Evolutionary conservation across 2,113 vertebrate species (phyloP).

Genomic region (Tetraodon nigroviridis): DNA sequence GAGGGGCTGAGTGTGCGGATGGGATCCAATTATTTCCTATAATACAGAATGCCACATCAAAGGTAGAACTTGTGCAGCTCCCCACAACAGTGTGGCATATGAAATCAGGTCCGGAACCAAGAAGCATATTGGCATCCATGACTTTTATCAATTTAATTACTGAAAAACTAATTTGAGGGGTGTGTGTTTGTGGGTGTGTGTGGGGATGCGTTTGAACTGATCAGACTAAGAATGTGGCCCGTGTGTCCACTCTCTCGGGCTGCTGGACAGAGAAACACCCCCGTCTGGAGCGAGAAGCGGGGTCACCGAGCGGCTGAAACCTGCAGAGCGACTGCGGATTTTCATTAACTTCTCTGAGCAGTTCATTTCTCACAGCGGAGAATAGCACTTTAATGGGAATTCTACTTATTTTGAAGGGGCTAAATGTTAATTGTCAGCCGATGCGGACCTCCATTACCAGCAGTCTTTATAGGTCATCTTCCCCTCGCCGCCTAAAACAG

Average conservation of each 20-base stretch:
- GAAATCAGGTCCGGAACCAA: constrained; percentile 72
- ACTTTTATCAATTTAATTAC: constrained; percentile 81
- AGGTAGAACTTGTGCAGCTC: constrained; percentile 70
- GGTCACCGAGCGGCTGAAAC: constrained; percentile 50
- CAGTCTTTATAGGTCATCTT: constrained; percentile 52
- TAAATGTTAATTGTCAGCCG: constrained; percentile 62
- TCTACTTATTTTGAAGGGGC: constrained; percentile 54
- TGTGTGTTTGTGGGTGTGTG: constrained; percentile 19
- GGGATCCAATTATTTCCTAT: constrained; percentile 77
- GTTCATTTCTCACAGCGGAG: constrained; percentile 47
- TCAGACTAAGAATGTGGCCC: constrained; percentile 45
- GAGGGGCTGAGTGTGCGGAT: constrained; percentile 1
- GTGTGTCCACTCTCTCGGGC: constrained; percentile 44
- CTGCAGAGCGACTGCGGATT: constrained; percentile 52
- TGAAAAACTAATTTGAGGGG: constrained; percentile 71
- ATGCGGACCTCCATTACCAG: constrained; percentile 45
- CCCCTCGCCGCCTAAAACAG: constrained; percentile 24
- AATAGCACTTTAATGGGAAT: constrained; percentile 49
- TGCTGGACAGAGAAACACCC: constrained; percentile 34
- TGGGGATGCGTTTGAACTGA: constrained; percentile 21
- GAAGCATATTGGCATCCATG: constrained; percentile 67
- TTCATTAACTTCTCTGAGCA: constrained; percentile 64
- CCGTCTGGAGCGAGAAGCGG: constrained; percentile 49
- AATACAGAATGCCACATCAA: constrained; percentile 77
- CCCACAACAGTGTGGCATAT: constrained; percentile 58